A percentile compares a stretch with the other conserved stretches of the same genome.
Conservation (phyloP, 2,797 vertebrate species). For the Squalus acanthias region DNA sequence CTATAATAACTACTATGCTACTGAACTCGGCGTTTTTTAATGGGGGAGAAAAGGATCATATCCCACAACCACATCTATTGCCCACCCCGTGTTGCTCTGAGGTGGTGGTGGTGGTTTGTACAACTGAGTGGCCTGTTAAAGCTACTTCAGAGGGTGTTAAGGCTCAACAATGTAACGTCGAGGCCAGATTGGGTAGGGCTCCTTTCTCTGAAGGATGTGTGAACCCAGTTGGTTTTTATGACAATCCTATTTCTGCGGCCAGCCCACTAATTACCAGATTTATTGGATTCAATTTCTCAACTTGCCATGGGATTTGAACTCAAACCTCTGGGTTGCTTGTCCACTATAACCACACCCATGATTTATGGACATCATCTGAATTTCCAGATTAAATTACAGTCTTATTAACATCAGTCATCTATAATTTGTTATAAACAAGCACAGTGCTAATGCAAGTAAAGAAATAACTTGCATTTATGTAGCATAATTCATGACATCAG, state of each 20-base stretch:
- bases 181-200: not conserved
- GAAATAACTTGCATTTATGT: not conserved
- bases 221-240: not conserved
- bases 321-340: not conserved
- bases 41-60: not conserved
- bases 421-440: not conserved
- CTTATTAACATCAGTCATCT: not conserved
- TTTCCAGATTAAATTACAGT: not conserved
- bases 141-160: not conserved
- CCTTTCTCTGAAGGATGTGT: not conserved
- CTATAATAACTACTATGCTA: not conserved
- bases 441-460: not conserved
- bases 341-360: not conserved
- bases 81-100: not conserved
- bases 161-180: not conserved
- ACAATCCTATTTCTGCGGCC: not conserved
- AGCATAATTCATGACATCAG: not conserved
- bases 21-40: not conserved
- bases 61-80: not conserved
- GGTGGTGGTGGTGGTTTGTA: not conserved
- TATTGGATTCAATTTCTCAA: slow-evolving; percentile 5
- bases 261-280: not conserved
- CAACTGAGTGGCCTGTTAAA: not conserved
- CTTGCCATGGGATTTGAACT: not conserved
- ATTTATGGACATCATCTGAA: not conserved